Percentiles rank a stretch among this genome's conserved stretches.
These are phyloP conservation scores for Hystrix cristata DNA, from an alignment of 2,113 vertebrate species.

Conservation along the genomic window DNA sequence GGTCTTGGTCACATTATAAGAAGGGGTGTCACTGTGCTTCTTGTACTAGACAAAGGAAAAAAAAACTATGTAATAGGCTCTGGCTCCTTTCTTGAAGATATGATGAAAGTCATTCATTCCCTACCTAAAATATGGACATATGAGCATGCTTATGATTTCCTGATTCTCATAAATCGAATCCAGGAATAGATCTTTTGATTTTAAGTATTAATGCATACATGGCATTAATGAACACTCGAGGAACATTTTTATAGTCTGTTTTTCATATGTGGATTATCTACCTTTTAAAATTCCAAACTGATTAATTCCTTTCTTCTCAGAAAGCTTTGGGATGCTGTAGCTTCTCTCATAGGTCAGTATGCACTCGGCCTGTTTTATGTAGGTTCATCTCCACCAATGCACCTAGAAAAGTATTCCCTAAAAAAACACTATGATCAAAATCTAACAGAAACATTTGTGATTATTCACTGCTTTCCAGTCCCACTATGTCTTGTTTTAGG, in stretches of 20 bases:
- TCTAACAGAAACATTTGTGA: not conserved
- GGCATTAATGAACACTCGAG: not conserved
- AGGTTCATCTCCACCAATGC: not conserved
- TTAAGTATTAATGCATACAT: not conserved
- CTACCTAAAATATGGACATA: not conserved
- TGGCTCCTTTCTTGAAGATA: not conserved
- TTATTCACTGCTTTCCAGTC: not conserved
- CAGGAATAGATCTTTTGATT: constrained; percentile 3
- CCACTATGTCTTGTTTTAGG: not conserved
- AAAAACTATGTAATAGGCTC: not conserved
- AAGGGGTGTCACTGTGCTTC: not conserved
- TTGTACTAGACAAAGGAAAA: not conserved
- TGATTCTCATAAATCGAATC: not conserved
- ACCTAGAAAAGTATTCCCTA: not conserved
- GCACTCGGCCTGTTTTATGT: not conserved
- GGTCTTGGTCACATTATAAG: not conserved
- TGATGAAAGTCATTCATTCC: not conserved
- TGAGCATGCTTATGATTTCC: not conserved
- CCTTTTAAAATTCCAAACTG: not conserved
- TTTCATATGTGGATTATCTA: not conserved
- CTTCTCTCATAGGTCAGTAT: not conserved
- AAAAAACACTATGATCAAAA: not conserved
- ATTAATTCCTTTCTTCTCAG: not conserved
- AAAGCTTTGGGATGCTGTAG: not conserved
- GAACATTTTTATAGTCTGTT: not conserved